Percentiles rank a stretch among this genome's conserved stretches.
Evolutionary conservation across 2,888 invertebrate species (phyloP).

Genomic region (Metacarcinus magister): DNA sequence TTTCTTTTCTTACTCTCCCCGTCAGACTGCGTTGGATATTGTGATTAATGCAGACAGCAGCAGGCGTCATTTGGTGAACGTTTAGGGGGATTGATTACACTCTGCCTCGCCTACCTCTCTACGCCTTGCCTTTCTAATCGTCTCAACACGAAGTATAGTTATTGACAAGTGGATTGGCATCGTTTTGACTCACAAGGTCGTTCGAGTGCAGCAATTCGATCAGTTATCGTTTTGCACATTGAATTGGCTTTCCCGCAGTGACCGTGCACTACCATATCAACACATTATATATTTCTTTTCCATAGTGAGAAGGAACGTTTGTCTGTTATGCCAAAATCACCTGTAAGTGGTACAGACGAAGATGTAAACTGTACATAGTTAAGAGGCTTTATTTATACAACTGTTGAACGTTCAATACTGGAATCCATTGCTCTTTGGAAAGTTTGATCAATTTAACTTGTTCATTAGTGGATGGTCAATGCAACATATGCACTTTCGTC

Average conservation of each 20-base stretch:
- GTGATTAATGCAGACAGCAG: not conserved
- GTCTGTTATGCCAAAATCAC: not conserved
- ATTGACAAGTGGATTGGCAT: not conserved
- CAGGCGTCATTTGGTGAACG: not conserved
- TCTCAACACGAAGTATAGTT: not conserved
- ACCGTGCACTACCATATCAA: not conserved
- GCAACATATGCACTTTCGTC: not conserved
- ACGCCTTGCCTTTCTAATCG: not conserved
- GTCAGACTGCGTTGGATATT: not conserved
- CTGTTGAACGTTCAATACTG: not conserved
- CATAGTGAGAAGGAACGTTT: not conserved
- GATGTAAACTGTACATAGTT: not conserved
- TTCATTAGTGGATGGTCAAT: not conserved
- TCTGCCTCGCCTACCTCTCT: not conserved
- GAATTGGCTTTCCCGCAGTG: not conserved
- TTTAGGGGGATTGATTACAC: not conserved
- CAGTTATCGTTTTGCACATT: not conserved
- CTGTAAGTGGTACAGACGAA: not conserved
- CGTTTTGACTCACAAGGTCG: not conserved
- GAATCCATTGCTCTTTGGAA: not conserved
- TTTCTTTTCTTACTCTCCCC: not conserved
- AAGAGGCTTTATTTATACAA: not conserved
- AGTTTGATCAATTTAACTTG: too few species aligned
- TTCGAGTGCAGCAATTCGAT: not conserved
- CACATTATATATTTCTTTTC: not conserved